phyloP scores from a whole-genome alignment of 2,888 invertebrate genomes.

The Salticus scenicus region DNA sequence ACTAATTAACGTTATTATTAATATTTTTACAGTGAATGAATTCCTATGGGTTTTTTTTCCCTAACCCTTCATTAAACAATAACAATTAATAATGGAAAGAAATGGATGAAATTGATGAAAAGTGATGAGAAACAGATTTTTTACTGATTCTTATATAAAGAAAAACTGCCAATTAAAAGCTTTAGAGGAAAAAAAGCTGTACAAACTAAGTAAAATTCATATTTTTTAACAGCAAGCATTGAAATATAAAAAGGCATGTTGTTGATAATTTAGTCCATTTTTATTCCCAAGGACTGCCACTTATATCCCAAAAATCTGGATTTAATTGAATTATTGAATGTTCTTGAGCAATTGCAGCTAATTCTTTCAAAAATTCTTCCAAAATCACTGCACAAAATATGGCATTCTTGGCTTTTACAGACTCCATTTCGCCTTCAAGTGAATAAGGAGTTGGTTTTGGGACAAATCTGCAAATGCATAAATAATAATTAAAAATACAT shows the following conservation, averaged over 20 bases:
- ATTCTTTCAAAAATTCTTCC: slow-evolving; percentile 96
- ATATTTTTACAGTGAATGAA: too few species aligned
- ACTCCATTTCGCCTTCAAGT: slow-evolving; percentile 73
- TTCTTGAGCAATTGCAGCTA: slow-evolving; percentile 95
- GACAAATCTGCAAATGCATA: slow-evolving; percentile 70
- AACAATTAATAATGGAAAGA: too few species aligned
- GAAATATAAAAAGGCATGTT: background rate
- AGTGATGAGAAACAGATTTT: too few species aligned
- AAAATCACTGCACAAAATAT: slow-evolving; percentile 90
- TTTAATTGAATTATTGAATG: slow-evolving; percentile 81
- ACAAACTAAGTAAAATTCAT: too few species aligned
- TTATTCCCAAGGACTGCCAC: slow-evolving; percentile 52
- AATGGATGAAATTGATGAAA: too few species aligned
- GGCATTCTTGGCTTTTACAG: slow-evolving; percentile 74
- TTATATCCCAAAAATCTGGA: slow-evolving; percentile 66
- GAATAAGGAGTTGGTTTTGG: slow-evolving; percentile 70
- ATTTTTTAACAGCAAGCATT: background rate
- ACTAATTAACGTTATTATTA: too few species aligned
- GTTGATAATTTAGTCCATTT: background rate
- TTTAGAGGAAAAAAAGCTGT: slow-evolving; percentile 20
- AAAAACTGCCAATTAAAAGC: slow-evolving; percentile 24
- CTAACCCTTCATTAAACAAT: too few species aligned
- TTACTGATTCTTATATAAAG: slow-evolving; percentile 12
- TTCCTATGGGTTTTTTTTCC: too few species aligned
- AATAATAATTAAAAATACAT: slow-evolving; percentile 20